Evolutionary conservation across 2,888 invertebrate species (phyloP), one percentile per base, ranked within the genome.

Genomic region (Byasa hedistus): DNA sequence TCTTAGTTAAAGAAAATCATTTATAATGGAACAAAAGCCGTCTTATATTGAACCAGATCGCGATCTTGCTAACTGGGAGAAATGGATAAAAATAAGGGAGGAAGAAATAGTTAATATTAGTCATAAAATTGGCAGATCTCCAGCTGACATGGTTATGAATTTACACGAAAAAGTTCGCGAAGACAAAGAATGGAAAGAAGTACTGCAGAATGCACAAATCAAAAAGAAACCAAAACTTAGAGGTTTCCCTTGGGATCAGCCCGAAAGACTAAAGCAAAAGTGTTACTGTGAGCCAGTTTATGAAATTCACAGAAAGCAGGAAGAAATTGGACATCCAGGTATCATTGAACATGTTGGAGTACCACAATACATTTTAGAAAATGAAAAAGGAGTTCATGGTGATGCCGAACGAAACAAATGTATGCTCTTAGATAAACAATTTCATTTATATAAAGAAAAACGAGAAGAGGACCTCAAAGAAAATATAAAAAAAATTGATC

Each of bases 101-200:
- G 82, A 85, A 4, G 90, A 90, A 72, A 80, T 79, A 0, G 71
- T 69, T 8, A 73, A 75, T 39, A 77, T 91, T 39, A 81, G 77
- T 0, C 70, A 77, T 57, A 75, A 69, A 56, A 76, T 82, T 0
- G 61, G 75, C 2, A 76, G 83, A 65, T 74, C 79, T 48, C 85
- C 89, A 51, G 81, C 70, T 1, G 89, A 91, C 65, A 73, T 91
- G 23, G 72, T 82, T 15, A 90, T 91, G 89, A 91, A 91, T 69
- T 69, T 84, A 24, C 61, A 82, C 17, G 82, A 83, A 54, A 81
- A 80, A 48, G 68, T 81, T 2, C 79, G 89, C 2, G 79, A 83
- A 69, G 80, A 86, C 12, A 85, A 81, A 64, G 91, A 91, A 76
- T 76, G 81, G 57, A 91, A 91, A 73, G 74, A 62, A 0, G 82